phyloP scores from a whole-genome alignment of 1,140 invertebrate genomes.

The Lucilia cuprina region DNA sequence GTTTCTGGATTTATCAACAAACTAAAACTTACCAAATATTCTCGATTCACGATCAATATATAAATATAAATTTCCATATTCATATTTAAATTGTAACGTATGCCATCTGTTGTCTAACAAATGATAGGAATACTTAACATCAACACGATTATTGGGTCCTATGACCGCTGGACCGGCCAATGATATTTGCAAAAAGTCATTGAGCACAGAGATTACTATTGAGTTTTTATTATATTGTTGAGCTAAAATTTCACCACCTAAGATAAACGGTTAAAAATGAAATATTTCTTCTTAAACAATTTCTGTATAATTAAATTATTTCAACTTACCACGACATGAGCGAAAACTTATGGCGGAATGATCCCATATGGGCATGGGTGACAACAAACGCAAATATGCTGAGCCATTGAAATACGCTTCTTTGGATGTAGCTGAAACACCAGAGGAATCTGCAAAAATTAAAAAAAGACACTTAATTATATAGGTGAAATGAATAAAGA shows the following conservation, averaged over 20 bases:
- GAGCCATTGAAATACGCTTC: slow-evolving; percentile 85
- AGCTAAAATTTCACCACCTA: slow-evolving; percentile 75
- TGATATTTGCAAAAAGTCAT: slow-evolving; percentile 72
- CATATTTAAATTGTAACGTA: slow-evolving; percentile 62
- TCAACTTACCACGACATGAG: slow-evolving; percentile 72
- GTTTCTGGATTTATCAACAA: too few species aligned
- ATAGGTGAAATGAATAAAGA: neutral
- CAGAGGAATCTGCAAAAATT: neutral
- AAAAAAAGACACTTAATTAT: neutral
- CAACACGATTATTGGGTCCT: slow-evolving; percentile 66
- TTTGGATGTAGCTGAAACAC: slow-evolving; percentile 58
- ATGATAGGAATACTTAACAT: slow-evolving; percentile 70
- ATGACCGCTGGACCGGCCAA: slow-evolving; percentile 68
- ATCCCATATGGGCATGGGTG: slow-evolving; percentile 75
- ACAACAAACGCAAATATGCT: slow-evolving; percentile 73
- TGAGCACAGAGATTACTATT: slow-evolving; percentile 72
- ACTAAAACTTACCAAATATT: slow-evolving; percentile 55
- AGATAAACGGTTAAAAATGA: neutral
- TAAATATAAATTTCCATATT: slow-evolving; percentile 72
- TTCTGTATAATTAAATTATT: neutral
- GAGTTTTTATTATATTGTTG: slow-evolving; percentile 73
- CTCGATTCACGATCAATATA: slow-evolving; percentile 57
- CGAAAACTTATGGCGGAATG: slow-evolving; percentile 82
- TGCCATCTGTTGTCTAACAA: slow-evolving; percentile 84
- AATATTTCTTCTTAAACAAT: neutral